phyloP scores from a whole-genome alignment of 2,888 invertebrate species.

The Drosophila kambysellisi region DNA sequence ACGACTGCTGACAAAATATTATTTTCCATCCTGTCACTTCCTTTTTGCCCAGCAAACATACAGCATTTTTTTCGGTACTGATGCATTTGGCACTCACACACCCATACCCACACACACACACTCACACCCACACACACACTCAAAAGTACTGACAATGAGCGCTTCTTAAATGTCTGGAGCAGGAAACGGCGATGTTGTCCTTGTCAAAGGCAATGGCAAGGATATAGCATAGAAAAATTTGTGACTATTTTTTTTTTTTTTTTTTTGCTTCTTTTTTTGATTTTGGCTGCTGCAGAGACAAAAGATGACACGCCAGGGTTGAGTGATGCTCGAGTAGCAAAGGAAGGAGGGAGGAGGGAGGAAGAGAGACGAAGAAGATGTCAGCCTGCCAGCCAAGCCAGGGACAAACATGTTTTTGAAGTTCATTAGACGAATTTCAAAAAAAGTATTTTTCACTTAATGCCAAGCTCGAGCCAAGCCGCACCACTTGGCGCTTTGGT shows the following conservation, averaged over 20 bases:
- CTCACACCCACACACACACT: constrained; percentile 27
- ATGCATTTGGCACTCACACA: constrained; percentile 29
- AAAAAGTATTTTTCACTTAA: constrained; percentile 78
- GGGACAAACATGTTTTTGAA: constrained; percentile 83
- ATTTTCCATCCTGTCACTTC: constrained; percentile 39
- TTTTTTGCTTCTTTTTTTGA: constrained; percentile 43
- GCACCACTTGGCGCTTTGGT: constrained; percentile 61
- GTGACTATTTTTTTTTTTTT: constrained; percentile 47
- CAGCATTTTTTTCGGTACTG: constrained; percentile 55
- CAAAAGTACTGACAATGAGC: constrained; percentile 73
- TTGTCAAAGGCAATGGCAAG: constrained; percentile 77
- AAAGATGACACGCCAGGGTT: constrained; percentile 82
- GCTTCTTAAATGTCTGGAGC: constrained; percentile 79
- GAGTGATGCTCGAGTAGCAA: constrained; percentile 22
- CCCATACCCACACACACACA: constrained; percentile 21
- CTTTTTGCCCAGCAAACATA: constrained; percentile 27
- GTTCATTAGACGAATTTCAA: constrained; percentile 83
- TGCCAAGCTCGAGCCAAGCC: constrained; percentile 69
- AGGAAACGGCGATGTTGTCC: constrained; percentile 56
- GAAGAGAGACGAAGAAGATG: constrained; percentile 40
- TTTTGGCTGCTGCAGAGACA: constrained; percentile 73
- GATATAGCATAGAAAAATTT: constrained; percentile 64
- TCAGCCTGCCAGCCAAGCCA: constrained; percentile 55
- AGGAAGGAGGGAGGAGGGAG: neutral
- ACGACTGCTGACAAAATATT: constrained; percentile 71